phyloP scores from a whole-genome alignment of 2,797 vertebrate genomes.

The Margarornis squamiger region DNA sequence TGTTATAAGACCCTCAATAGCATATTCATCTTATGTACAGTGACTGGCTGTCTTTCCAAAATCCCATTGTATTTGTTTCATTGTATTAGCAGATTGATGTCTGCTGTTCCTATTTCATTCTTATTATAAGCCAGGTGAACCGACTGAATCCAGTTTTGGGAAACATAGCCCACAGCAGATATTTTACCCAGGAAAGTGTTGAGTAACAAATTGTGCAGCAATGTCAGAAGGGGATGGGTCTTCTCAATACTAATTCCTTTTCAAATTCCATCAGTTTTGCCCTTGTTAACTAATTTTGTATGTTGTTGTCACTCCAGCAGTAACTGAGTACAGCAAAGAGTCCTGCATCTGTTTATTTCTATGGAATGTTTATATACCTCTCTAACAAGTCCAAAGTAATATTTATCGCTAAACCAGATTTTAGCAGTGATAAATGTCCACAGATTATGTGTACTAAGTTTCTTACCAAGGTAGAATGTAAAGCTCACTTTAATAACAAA shows the following conservation, averaged over 20 bases:
- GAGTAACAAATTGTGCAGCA: not conserved
- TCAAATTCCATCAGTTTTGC: not conserved
- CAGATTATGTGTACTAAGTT: not conserved
- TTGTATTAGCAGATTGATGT: constrained; percentile 21
- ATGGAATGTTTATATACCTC: not conserved
- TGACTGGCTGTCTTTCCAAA: not conserved
- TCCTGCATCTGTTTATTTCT: not conserved
- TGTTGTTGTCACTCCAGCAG: not conserved
- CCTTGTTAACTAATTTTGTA: not conserved
- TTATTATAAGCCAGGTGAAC: not conserved
- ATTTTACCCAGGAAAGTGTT: not conserved
- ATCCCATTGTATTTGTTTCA: constrained; percentile 31
- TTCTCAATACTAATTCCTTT: not conserved
- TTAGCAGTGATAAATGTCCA: constrained; percentile 14
- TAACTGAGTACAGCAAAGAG: not conserved
- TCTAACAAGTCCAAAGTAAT: not conserved
- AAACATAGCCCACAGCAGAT: not conserved
- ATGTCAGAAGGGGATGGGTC: not conserved
- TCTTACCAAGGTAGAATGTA: constrained; percentile 4
- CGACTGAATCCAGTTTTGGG: not conserved
- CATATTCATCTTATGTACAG: not conserved
- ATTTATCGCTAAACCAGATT: not conserved
- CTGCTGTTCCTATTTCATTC: constrained; percentile 13
- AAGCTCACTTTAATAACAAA: not conserved
- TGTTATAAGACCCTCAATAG: not conserved